Percentiles rank a stretch among this genome's conserved stretches.
These are phyloP conservation scores for Glyphotaelius pellucidus DNA, from an alignment of 2,888 invertebrate genomes.

Conservation along the genomic window DNA sequence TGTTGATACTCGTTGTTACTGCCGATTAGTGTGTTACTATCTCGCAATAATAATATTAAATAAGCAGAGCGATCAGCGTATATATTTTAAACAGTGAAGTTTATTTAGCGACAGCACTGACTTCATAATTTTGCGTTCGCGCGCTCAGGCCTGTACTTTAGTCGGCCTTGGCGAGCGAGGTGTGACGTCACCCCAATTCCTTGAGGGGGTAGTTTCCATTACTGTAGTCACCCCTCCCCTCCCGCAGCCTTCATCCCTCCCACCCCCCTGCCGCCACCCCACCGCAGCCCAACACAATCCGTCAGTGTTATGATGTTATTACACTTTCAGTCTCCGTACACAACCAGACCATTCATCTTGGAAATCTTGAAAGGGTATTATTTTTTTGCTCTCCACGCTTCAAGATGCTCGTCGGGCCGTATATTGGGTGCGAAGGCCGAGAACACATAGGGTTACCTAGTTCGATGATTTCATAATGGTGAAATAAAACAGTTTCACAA, in stretches of 20 bases:
- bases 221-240: not conserved
- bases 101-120: too few relatives aligned
- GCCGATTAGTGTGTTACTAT: too few relatives aligned
- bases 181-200: slow-evolving; percentile 39
- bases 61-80: too few relatives aligned
- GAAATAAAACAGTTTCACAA: not conserved
- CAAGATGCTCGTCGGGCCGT: slow-evolving; percentile 4
- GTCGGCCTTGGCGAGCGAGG: slow-evolving; percentile 3
- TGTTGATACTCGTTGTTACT: not conserved
- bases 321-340: slow-evolving; percentile 44
- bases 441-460: not conserved
- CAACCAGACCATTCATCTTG: slow-evolving; percentile 41
- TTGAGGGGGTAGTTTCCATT: slow-evolving; percentile 31
- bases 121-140: too few relatives aligned
- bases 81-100: too few relatives aligned
- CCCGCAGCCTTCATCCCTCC: not conserved
- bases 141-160: not conserved
- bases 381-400: slow-evolving; percentile 24
- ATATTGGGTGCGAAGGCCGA: not conserved
- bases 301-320: slow-evolving; percentile 50
- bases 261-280: not conserved
- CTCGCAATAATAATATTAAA: too few relatives aligned
- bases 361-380: slow-evolving; percentile 40
- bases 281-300: slow-evolving; percentile 27
- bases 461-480: not conserved